phyloP scores from a whole-genome alignment of 2,888 invertebrate species.

The Cryptocephalus primarius region DNA sequence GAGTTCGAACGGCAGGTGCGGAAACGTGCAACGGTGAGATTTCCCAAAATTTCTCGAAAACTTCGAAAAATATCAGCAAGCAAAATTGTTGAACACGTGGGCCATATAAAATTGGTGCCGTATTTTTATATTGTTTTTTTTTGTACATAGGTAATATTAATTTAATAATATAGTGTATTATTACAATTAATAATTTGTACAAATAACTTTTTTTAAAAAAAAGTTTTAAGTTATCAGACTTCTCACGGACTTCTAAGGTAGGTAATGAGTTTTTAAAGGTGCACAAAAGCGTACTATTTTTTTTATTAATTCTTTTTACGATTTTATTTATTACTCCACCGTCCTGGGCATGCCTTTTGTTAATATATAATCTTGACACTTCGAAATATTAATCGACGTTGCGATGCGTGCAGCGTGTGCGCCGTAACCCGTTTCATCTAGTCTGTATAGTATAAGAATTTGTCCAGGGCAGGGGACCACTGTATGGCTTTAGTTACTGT shows the following conservation, averaged over 20 bases:
- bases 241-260: too few species aligned
- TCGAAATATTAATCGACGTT: too few species aligned
- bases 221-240: slow-evolving; percentile 4
- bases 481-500: too few species aligned
- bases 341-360: slow-evolving; percentile 5
- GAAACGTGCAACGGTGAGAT: too few species aligned
- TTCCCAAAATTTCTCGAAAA: too few species aligned
- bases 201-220: slow-evolving; percentile 23
- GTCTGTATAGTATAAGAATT: slow-evolving; percentile 25
- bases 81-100: slow-evolving; percentile 3
- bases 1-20: too few species aligned
- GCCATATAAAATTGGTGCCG: slow-evolving; percentile 13
- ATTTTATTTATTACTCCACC: slow-evolving; percentile 2
- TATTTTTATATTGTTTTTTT: slow-evolving; percentile 10
- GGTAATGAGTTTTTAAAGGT: slow-evolving; percentile 14
- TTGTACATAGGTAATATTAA: slow-evolving; percentile 14
- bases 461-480: slow-evolving; percentile 15
- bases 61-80: too few species aligned
- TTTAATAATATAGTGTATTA: slow-evolving; percentile 10
- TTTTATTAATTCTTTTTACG: background rate
- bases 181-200: slow-evolving; percentile 23
- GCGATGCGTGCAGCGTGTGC: too few species aligned
- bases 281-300: slow-evolving; percentile 8
- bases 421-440: slow-evolving; percentile 19
- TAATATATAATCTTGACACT: too few species aligned